Percentiles rank a stretch among this genome's conserved stretches.
phyloP scores from a whole-genome alignment of 1,140 invertebrate species.

The Triops longicaudatus region DNA sequence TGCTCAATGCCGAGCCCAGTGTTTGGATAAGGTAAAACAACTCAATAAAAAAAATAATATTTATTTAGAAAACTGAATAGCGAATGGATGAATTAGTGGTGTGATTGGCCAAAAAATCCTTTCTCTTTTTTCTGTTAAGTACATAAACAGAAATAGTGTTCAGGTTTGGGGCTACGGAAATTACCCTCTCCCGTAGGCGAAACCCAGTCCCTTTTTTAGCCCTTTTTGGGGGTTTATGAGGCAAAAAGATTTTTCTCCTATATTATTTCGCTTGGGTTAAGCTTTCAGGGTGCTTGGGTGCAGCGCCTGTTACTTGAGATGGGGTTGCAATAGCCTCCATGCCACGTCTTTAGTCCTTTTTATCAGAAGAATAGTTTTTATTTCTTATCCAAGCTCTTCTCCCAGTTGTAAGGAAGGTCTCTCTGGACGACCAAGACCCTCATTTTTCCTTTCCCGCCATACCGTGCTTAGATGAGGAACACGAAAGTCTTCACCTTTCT shows the following conservation, averaged over 20 bases:
- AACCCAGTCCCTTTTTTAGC: neutral
- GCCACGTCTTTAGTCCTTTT: neutral
- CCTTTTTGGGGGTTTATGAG: neutral
- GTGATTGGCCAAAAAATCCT: neutral
- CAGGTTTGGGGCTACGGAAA: neutral
- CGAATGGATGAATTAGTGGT: neutral
- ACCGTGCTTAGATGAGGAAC: neutral
- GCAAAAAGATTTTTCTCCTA: neutral
- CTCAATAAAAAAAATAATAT: neutral
- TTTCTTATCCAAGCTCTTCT: neutral
- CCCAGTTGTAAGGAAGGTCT: neutral
- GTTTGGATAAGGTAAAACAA: conserved; percentile 52
- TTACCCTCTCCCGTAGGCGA: neutral
- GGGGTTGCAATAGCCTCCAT: neutral
- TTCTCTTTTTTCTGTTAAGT: too few relatives aligned
- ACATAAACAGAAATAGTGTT: too few relatives aligned
- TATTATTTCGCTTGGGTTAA: neutral
- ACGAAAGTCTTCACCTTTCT: neutral
- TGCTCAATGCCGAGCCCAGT: conserved; percentile 55
- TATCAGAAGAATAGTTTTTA: neutral
- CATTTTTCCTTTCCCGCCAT: neutral
- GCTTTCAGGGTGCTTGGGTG: neutral
- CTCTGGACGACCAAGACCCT: neutral
- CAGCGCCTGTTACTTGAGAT: neutral
- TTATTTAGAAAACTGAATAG: neutral